phyloP scores from a whole-genome alignment of 2,113 vertebrate genomes.

The Sapayoa aenigma region DNA sequence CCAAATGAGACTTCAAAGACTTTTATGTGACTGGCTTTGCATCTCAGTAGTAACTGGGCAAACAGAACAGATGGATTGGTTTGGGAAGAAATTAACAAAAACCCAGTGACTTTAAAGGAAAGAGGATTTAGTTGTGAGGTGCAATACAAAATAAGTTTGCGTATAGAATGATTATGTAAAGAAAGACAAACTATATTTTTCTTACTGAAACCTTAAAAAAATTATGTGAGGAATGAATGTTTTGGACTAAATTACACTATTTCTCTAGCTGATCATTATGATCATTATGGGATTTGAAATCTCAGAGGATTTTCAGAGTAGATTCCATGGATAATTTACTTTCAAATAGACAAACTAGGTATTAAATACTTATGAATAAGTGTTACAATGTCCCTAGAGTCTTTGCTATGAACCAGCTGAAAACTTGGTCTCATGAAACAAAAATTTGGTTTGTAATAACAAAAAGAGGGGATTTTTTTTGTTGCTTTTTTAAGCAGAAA shows the following conservation, averaged over 20 bases:
- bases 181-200: background rate
- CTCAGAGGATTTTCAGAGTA: slow-evolving; percentile 24
- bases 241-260: slow-evolving; percentile 29
- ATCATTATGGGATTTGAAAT: slow-evolving; percentile 43
- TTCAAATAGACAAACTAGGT: slow-evolving; percentile 27
- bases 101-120: background rate
- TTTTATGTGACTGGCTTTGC: background rate
- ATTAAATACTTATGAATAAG: slow-evolving; percentile 42
- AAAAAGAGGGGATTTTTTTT: too few species aligned
- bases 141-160: background rate
- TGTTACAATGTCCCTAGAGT: background rate
- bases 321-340: background rate
- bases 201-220: background rate
- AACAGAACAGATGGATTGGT: background rate
- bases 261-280: slow-evolving; percentile 35
- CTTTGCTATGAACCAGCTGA: background rate
- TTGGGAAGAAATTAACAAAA: background rate
- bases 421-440: background rate
- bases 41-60: background rate
- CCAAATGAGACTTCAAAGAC: background rate
- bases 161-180: background rate
- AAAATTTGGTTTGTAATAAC: background rate
- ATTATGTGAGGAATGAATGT: background rate
- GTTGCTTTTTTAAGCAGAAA: background rate
- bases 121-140: background rate